These are phyloP conservation scores for Muscicapa comitata DNA, from an alignment of 2,797 vertebrate species.

Conservation along the genomic window DNA sequence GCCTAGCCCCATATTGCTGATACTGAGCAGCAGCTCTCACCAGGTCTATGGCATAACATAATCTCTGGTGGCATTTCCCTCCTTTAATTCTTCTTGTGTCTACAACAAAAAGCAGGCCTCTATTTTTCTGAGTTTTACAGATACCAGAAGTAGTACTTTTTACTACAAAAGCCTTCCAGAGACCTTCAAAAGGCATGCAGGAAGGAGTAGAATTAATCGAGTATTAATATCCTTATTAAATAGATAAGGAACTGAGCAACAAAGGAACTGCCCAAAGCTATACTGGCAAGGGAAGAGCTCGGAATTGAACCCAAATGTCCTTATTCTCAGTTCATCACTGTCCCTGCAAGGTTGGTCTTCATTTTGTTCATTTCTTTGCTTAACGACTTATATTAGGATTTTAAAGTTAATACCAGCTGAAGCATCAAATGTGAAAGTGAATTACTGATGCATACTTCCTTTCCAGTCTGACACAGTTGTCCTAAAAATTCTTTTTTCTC, in stretches of 20 bases:
- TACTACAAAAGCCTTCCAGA: background rate
- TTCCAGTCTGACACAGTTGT: background rate
- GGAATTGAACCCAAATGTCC: constrained; percentile 43
- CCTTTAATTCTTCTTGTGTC: background rate
- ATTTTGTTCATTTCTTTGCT: constrained; percentile 14
- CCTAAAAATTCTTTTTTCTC: background rate
- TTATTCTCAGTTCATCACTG: constrained; percentile 30
- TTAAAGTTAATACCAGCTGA: constrained; percentile 42
- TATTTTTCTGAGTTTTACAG: background rate
- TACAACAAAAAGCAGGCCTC: background rate
- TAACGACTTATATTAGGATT: constrained; percentile 36
- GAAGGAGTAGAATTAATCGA: background rate
- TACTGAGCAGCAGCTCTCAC: background rate
- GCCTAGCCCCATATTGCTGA: background rate
- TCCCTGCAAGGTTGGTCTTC: constrained; percentile 32
- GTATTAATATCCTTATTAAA: constrained; percentile 54
- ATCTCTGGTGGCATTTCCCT: background rate
- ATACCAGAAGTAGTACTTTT: background rate
- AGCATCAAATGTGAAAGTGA: constrained; percentile 40
- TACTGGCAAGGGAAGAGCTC: background rate
- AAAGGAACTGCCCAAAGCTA: constrained; percentile 48
- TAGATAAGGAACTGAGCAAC: constrained; percentile 17
- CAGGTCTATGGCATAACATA: background rate
- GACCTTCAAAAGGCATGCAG: background rate
- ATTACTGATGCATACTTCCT: constrained; percentile 26